Percentiles rank a stretch among this genome's conserved stretches.
phyloP scores from a whole-genome alignment of 2,888 invertebrate genomes.

The Stenolophus ochropezus region DNA sequence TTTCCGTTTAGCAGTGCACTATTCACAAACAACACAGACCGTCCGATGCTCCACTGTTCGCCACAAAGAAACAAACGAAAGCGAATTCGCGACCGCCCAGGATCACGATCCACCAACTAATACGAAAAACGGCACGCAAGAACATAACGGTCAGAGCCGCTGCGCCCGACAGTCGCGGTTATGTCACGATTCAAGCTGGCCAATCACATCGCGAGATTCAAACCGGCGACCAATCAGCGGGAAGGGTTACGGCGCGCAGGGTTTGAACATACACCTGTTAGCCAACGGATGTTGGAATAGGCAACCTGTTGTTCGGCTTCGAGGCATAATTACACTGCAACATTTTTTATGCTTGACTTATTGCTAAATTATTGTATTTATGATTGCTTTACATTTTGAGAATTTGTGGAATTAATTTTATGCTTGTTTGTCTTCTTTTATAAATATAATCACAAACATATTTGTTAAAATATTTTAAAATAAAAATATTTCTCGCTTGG shows the following conservation, averaged over 20 bases:
- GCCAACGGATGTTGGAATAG: constrained; percentile 40
- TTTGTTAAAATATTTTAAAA: no score
- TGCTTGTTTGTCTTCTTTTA: neutral
- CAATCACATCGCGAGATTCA: constrained; percentile 27
- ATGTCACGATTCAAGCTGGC: constrained; percentile 16
- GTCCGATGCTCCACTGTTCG: constrained; percentile 39
- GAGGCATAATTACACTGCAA: constrained; percentile 37
- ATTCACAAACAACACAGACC: constrained; percentile 42
- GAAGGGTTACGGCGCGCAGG: neutral
- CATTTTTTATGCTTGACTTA: constrained; percentile 35
- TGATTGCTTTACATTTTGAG: neutral
- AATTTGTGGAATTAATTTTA: neutral
- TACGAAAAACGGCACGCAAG: constrained; percentile 41
- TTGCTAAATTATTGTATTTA: constrained; percentile 37
- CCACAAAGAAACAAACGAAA: constrained; percentile 48
- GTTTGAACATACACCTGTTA: constrained; percentile 39
- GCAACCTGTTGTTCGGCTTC: constrained; percentile 44
- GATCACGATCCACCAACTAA: constrained; percentile 43
- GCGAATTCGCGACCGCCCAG: constrained; percentile 38
- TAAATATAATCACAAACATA: no score
- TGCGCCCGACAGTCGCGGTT: constrained; percentile 22
- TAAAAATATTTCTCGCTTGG: no score
- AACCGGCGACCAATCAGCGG: neutral
- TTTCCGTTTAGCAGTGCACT: neutral
- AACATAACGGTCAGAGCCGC: constrained; percentile 46